These are phyloP conservation scores for Telmatherina bonti DNA, from an alignment of 2,797 vertebrate species.

Conservation along the genomic window DNA sequence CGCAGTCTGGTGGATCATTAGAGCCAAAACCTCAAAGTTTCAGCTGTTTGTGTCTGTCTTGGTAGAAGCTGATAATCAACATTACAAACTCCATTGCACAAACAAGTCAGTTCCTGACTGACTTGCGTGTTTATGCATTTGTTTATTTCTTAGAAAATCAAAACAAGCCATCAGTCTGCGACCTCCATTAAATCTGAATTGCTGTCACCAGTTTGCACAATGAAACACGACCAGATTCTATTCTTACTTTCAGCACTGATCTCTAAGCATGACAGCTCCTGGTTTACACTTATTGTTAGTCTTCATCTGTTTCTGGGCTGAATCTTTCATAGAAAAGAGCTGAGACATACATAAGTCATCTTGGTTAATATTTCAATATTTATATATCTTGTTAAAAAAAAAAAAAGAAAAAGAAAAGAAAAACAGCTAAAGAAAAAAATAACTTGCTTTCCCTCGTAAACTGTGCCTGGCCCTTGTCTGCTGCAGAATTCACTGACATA, in stretches of 20 bases:
- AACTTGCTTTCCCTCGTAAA: constrained; percentile 30
- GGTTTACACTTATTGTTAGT: constrained; percentile 19
- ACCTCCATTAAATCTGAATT: constrained; percentile 34
- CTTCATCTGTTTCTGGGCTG: constrained; percentile 9
- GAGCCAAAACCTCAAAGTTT: not conserved
- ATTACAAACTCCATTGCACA: not conserved
- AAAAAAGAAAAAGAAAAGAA: not conserved
- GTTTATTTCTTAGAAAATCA: constrained; percentile 8
- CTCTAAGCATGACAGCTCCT: constrained; percentile 1
- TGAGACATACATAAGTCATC: constrained; percentile 39
- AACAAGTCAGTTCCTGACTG: constrained; percentile 7
- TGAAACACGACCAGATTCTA: constrained; percentile 7
- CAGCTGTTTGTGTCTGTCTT: not conserved
- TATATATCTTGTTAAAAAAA: constrained; percentile 44
- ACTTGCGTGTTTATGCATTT: not conserved
- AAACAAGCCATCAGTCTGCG: constrained; percentile 34
- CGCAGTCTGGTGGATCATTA: not conserved
- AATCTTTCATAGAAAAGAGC: constrained; percentile 29
- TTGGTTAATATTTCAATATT: constrained; percentile 56
- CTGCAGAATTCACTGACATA: constrained; percentile 59
- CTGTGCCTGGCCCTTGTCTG: constrained; percentile 31
- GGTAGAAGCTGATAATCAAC: constrained; percentile 9
- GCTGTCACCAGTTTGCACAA: constrained; percentile 27
- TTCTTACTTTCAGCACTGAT: constrained; percentile 19
- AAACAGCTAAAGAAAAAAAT: too few species aligned